A percentile compares a stretch with the other conserved stretches of the same genome.
Conservation (phyloP, 2,113 vertebrate species). For the Blennius ocellaris region DNA sequence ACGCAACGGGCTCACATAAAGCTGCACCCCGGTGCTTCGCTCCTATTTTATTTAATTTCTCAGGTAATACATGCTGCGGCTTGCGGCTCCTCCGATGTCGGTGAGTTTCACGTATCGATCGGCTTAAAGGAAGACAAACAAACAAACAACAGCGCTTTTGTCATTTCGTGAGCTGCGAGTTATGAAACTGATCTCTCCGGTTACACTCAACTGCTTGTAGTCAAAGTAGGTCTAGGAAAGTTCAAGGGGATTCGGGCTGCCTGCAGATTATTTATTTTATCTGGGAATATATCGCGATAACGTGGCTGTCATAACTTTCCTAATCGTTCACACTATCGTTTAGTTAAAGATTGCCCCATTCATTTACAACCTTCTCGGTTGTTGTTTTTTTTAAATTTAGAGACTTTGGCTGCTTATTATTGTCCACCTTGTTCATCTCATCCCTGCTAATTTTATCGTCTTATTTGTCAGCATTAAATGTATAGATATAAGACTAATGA, state of each 20-base stretch:
- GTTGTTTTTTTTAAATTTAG: too few species aligned
- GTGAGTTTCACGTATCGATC: conserved; percentile 53
- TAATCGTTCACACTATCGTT: too few species aligned
- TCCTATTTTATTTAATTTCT: background rate
- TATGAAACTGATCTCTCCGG: conserved; percentile 34
- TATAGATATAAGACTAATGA: background rate
- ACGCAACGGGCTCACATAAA: too few species aligned
- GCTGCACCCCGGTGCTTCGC: too few species aligned
- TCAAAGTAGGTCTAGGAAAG: background rate
- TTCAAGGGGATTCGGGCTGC: background rate
- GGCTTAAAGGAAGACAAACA: background rate
- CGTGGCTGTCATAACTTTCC: too few species aligned
- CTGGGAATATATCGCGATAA: background rate
- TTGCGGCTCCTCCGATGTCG: conserved; percentile 23
- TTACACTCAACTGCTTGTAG: conserved; percentile 24
- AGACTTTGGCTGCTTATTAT: too few species aligned
- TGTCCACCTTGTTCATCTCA: too few species aligned
- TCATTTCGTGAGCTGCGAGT: background rate
- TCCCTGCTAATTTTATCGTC: too few species aligned
- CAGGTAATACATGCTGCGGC: background rate
- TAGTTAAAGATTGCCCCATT: too few species aligned
- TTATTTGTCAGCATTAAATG: background rate
- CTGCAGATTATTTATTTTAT: background rate
- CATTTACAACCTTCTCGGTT: too few species aligned
- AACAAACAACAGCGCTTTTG: background rate